These are phyloP conservation scores for Anneissia japonica DNA, from an alignment of 35 echinoderm and acorn worm species.

Conservation along the genomic window DNA sequence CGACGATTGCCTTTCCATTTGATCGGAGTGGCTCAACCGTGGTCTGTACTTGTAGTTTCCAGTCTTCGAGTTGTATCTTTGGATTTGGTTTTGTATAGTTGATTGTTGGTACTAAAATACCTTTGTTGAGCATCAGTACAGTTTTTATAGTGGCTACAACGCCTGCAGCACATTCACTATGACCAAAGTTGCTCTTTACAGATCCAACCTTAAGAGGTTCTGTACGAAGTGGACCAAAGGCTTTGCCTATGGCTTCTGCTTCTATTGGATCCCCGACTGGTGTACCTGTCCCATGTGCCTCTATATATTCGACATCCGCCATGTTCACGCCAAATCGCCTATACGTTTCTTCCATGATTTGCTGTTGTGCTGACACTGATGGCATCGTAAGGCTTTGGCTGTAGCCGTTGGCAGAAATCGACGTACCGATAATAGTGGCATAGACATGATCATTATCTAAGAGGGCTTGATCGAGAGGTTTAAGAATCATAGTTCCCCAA, in stretches of 20 bases:
- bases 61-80: constrained; percentile 51
- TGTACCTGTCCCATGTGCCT: constrained; percentile 90
- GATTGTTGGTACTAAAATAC: constrained; percentile 59
- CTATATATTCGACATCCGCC: constrained; percentile 64
- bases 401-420: constrained; percentile 66
- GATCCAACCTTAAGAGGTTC: constrained; percentile 73
- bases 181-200: constrained; percentile 89
- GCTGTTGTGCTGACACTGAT: constrained; percentile 49
- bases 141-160: constrained; percentile 71
- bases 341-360: constrained; percentile 67
- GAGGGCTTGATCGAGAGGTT: constrained; percentile 59
- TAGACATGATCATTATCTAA: constrained; percentile 82
- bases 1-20: constrained; percentile 54
- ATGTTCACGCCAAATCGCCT: constrained; percentile 53
- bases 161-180: constrained; percentile 71
- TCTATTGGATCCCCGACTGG: constrained; percentile 90
- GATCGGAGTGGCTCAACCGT: constrained; percentile 32
- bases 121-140: constrained; percentile 74
- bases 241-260: constrained; percentile 66
- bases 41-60: constrained; percentile 46
- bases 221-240: constrained; percentile 30
- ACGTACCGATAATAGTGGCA: constrained; percentile 58
- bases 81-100: constrained; percentile 71
- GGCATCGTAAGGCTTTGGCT: constrained; percentile 85
- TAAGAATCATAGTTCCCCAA: constrained; percentile 75